Base-by-base conservation (phyloP, 1,140 invertebrate species). In the Leptinotarsa lineolata region DNA sequence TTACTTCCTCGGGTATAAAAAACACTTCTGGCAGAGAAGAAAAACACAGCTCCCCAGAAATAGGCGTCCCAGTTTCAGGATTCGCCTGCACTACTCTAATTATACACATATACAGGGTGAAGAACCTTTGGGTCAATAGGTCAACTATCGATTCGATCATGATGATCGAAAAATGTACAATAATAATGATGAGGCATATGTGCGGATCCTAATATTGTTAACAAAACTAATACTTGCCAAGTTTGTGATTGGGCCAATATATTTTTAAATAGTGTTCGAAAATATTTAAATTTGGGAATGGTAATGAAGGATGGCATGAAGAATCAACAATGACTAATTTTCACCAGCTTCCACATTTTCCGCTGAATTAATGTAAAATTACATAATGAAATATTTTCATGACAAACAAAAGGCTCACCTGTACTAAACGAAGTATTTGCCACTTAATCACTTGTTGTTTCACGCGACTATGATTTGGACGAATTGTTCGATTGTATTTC, bases 61-160 rank as follows among this genome's bases (percentile, higher is more conserved):
- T 18, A 54, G 48, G 15, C 16, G 48, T 54, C 15, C n/a, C n/a
- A 54, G 48, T 54, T 39, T 54, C 48, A n/a, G 48, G 16, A 54
- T 5, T 16, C 48, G n/a, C n/a, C 48, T 54, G 48, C 48, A 54
- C 15, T 3, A 8, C 15, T 54, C 48, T 18, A 54, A 54, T 54
- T 54, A 54, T 54, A 54, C 16, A 30, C n/a, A 64, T 64, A 64
- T 66, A 64, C 18, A 46, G 45, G 18, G 46, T 69, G 68, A 69
- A 54, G 20, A 69, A 69, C 22, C 45, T 16, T n/a, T 6, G 54
- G 68, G 68, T 69, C 54, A 69, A 58, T 69, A 69, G 68, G 68
- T 69, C 68, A 69, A 58, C 21, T 69, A 69, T 69, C 54, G 68
- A 69, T 69, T 69, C 21, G 16, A 54, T 16, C 6, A 54, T n/a